phyloP scores from a whole-genome alignment of 2,797 vertebrate species.

The Halcyon chelicuti region DNA sequence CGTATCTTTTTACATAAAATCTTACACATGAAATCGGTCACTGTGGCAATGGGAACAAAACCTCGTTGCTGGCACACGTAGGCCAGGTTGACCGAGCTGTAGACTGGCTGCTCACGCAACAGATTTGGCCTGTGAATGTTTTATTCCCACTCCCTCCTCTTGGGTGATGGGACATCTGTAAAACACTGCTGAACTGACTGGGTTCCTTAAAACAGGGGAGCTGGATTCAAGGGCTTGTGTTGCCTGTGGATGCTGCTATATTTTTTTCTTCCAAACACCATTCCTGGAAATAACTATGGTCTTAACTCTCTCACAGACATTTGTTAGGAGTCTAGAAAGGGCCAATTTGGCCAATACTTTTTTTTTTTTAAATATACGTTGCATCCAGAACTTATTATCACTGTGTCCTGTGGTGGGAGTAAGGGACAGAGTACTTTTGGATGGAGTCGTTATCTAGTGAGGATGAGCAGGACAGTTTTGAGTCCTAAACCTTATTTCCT shows the following conservation, averaged over 20 bases:
- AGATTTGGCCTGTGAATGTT: constrained; percentile 11
- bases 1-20: background rate
- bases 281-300: constrained; percentile 49
- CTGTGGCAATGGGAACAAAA: background rate
- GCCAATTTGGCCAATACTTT: background rate
- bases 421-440: background rate
- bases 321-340: background rate
- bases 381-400: constrained; percentile 3
- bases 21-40: background rate
- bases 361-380: background rate
- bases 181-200: background rate
- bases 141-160: background rate
- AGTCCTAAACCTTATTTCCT: constrained; percentile 48
- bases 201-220: constrained; percentile 9
- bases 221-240: constrained; percentile 32
- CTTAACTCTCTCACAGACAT: constrained; percentile 35
- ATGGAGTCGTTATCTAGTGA: background rate
- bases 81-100: background rate
- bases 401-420: constrained; percentile 30
- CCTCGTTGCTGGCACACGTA: background rate
- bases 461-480: background rate
- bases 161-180: background rate
- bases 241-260: constrained; percentile 60
- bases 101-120: background rate
- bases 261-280: constrained; percentile 42